A percentile compares a stretch with the other conserved stretches of the same genome.
Conservation (phyloP, 2,113 vertebrate species). For the Callocephalon fimbriatum region DNA sequence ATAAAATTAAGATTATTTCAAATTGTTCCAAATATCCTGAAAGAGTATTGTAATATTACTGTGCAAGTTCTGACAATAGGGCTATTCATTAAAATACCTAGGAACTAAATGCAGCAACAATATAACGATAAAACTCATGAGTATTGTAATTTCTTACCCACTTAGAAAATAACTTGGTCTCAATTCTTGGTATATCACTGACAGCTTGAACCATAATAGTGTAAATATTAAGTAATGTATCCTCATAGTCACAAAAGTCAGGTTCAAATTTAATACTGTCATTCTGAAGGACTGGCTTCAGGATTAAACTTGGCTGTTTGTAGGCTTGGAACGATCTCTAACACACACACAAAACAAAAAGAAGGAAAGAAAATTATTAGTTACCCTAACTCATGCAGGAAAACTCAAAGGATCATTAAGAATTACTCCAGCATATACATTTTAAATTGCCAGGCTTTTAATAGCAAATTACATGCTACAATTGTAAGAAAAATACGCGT, state of each 20-base stretch:
- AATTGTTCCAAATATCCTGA: not conserved
- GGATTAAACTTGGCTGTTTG: conserved; percentile 84
- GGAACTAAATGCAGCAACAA: not conserved
- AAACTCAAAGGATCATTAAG: not conserved
- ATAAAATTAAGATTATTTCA: not conserved
- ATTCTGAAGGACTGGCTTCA: conserved; percentile 81
- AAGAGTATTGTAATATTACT: not conserved
- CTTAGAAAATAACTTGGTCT: conserved; percentile 84
- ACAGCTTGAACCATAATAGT: conserved; percentile 83
- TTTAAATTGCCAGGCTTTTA: not conserved
- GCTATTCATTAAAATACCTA: not conserved
- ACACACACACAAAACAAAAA: not conserved
- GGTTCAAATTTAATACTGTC: conserved; percentile 84
- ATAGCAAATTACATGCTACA: not conserved
- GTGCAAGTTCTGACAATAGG: not conserved
- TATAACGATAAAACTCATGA: not conserved
- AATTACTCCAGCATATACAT: not conserved
- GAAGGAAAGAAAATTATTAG: not conserved
- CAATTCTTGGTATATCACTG: conserved; percentile 83
- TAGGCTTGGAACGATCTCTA: conserved; percentile 79
- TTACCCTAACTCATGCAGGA: not conserved
- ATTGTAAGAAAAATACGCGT: not conserved
- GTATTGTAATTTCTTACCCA: conserved; percentile 78
- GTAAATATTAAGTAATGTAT: conserved; percentile 80
- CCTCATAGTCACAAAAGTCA: conserved; percentile 78